Evolutionary conservation across 2,113 vertebrate genomes (phyloP).

Genomic region (Talpa occidentalis): DNA sequence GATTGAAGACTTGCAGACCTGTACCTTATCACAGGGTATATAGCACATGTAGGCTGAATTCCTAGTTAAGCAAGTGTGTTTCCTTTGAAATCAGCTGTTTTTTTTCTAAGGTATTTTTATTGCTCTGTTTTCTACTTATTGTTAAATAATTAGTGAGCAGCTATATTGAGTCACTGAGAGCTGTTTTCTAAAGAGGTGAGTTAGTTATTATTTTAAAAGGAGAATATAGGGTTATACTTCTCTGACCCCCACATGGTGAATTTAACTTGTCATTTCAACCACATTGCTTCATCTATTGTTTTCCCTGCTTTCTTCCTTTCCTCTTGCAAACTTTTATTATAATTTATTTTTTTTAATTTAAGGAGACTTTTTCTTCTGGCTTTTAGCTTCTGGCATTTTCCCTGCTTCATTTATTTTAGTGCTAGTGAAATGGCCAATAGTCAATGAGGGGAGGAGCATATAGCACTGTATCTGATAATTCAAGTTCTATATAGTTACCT

Average conservation of each 20-base stretch:
- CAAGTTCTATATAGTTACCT: background rate
- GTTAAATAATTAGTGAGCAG: conserved; percentile 26
- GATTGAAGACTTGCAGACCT: background rate
- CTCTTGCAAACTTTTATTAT: background rate
- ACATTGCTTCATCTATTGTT: background rate
- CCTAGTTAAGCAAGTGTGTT: background rate
- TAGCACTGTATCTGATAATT: background rate
- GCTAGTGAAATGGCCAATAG: background rate
- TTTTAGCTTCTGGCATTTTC: conserved; percentile 9
- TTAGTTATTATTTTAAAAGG: conserved; percentile 18
- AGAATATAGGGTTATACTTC: background rate
- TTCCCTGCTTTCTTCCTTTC: background rate
- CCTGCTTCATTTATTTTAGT: conserved; percentile 31
- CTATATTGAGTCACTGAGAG: background rate
- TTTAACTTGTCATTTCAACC: background rate
- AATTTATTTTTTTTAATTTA: background rate
- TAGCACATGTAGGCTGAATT: background rate
- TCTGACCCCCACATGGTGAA: background rate
- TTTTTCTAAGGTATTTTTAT: conserved; percentile 56
- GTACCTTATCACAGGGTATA: too few relatives aligned
- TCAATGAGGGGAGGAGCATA: background rate
- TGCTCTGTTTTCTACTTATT: conserved; percentile 32
- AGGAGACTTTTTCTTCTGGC: background rate
- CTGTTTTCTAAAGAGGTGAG: background rate
- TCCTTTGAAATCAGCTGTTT: conserved; percentile 50